Percentiles rank a stretch among this genome's conserved stretches.
These are phyloP conservation scores for Talpa occidentalis DNA, from an alignment of 2,113 vertebrate genomes.

Conservation along the genomic window DNA sequence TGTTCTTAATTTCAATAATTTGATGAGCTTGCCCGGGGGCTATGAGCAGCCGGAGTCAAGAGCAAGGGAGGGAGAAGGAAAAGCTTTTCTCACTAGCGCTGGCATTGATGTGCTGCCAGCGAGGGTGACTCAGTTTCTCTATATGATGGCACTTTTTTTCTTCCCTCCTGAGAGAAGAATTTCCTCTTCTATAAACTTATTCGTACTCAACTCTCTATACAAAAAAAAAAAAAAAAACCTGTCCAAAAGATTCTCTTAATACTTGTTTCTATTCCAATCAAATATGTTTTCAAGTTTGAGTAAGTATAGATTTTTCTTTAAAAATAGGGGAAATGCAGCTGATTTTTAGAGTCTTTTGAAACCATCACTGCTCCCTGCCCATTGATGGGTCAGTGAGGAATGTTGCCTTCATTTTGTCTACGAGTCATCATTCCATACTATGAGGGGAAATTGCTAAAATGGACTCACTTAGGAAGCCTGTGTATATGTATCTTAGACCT, in stretches of 20 bases:
- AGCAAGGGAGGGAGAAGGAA: neutral
- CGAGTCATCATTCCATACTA: neutral
- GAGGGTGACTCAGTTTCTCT: conserved; percentile 12
- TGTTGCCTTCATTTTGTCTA: neutral
- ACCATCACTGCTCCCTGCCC: neutral
- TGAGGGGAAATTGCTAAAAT: neutral
- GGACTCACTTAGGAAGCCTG: neutral
- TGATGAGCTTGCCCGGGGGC: conserved; percentile 23
- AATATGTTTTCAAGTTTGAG: neutral
- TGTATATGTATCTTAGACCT: neutral
- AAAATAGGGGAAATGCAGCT: neutral
- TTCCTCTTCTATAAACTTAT: neutral
- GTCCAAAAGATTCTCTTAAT: neutral
- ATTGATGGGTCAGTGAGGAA: neutral
- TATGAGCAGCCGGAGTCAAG: neutral
- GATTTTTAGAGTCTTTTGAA: neutral
- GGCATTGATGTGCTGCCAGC: neutral
- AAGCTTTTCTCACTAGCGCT: neutral
- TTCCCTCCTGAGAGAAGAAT: neutral
- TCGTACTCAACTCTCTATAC: neutral
- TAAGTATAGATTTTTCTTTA: neutral
- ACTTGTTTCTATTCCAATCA: neutral
- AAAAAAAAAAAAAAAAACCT: neutral
- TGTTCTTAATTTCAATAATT: conserved; percentile 67
- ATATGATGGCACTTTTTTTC: neutral